A percentile compares a stretch with the other conserved stretches of the same genome.
These are phyloP conservation scores for Aramus guarauna DNA, from an alignment of 2,113 vertebrate genomes.

Conservation along the genomic window DNA sequence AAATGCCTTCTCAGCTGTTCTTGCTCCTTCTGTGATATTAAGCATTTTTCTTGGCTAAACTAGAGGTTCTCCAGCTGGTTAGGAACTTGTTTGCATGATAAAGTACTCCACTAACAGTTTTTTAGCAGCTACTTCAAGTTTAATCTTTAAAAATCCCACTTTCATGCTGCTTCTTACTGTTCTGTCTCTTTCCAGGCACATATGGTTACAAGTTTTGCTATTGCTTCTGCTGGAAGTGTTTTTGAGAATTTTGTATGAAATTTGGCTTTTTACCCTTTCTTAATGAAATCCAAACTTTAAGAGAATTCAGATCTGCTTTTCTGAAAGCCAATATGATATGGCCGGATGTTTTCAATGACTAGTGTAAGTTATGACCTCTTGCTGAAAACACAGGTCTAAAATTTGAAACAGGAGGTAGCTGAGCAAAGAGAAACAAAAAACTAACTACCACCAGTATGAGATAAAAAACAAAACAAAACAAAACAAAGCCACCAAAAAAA, in stretches of 20 bases:
- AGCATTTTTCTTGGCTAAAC: neutral
- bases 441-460: neutral
- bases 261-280: neutral
- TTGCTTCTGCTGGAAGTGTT: neutral
- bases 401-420: neutral
- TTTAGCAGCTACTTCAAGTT: neutral
- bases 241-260: neutral
- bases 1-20: neutral
- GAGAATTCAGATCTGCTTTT: neutral
- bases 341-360: neutral
- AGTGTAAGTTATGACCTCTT: neutral
- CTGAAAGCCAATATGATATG: neutral
- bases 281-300: conserved; percentile 1
- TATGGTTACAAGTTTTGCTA: neutral
- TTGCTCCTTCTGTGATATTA: neutral
- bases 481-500: too few species aligned
- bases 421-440: neutral
- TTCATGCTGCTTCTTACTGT: neutral
- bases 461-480: neutral
- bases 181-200: neutral
- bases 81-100: neutral
- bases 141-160: neutral
- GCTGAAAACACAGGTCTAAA: neutral
- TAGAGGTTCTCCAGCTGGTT: neutral
- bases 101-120: neutral